Base-by-base conservation (phyloP, 37 sponge, comb jelly and placozoan genomes). In the Cladorhizidae sp. region DNA sequence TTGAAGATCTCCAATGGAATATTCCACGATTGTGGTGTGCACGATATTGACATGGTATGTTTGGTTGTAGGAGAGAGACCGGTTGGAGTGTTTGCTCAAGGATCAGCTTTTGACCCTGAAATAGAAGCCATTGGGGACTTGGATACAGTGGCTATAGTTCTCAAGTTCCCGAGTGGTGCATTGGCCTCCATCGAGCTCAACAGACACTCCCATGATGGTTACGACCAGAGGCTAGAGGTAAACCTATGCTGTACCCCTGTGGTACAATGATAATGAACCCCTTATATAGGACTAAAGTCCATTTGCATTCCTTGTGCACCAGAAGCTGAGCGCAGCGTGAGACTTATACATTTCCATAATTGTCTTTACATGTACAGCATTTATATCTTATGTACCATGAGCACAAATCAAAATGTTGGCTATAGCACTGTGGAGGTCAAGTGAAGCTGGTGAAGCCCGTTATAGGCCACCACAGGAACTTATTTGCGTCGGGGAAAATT, bases 171-270 rank as follows among this genome's bases (percentile, higher is more conserved):
- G 20, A 83, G 85, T 59, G 95, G 95, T 65, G 86, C 43, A 1
- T 33, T 94, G 9, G 95, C 89, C 23, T 49, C 78, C 20, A 84
- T 90, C 3, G 83, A 94, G 69, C 79, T 91, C 39, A 91, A 78
- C 56, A 69, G 95, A 43, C 91, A 91, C 63, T 83, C 95, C n/a
- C 43, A 38, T 41, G 90, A 94, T 54, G 91, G 91, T 0, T 94
- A 94, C 57, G 95, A 94, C 73, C 91, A 90, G 68, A 71, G 95
- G 58, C 40, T 94, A 26, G 95, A 94, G 84, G 95, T 91, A 15
- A 68, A 72, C n/a, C n/a, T n/a, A n/a, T n/a, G n/a, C 23, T 54
- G 55, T 54, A 17, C 17, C 17, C 17, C 17, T 17, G 17, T 54
- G 12, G 12, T 54, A 12, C 17, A 17, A 17, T n/a, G n/a, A n/a